These are phyloP conservation scores for Mergus octosetaceus DNA, from an alignment of 2,797 vertebrate species.

Conservation along the genomic window DNA sequence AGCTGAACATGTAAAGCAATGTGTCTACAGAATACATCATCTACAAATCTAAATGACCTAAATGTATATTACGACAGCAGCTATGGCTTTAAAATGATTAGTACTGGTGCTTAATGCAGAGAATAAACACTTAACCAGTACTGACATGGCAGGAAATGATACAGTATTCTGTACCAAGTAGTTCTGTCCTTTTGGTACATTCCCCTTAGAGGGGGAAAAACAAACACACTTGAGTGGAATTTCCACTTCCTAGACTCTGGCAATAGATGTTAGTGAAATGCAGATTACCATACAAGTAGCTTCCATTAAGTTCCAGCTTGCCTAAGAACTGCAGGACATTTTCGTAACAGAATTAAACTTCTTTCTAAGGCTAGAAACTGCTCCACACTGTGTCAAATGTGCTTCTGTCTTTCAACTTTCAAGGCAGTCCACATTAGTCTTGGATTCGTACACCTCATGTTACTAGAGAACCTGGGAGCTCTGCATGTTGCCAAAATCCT, in stretches of 20 bases:
- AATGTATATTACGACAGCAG: background rate
- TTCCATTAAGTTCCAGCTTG: background rate
- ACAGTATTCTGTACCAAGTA: fast-evolving
- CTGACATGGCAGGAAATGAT: background rate
- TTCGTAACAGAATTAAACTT: background rate
- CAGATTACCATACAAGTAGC: too few relatives aligned
- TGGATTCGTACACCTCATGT: fast-evolving
- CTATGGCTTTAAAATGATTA: fast-evolving
- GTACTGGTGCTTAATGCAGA: background rate
- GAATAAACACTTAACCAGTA: background rate
- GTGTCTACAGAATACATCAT: fast-evolving
- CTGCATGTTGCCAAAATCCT: conserved; percentile 4
- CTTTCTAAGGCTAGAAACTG: background rate
- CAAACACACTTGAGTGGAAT: fast-evolving
- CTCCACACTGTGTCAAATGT: fast-evolving
- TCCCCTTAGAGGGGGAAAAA: background rate
- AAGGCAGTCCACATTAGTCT: fast-evolving
- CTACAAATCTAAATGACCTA: background rate
- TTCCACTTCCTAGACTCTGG: background rate
- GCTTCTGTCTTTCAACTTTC: too few relatives aligned
- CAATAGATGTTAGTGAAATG: fast-evolving
- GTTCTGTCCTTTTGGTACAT: background rate
- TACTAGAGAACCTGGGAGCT: conserved; percentile 10
- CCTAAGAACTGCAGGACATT: background rate
- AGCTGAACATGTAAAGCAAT: background rate